These are phyloP conservation scores for Neocloeon triangulifer DNA, from an alignment of 1,140 invertebrate genomes.

Conservation along the genomic window DNA sequence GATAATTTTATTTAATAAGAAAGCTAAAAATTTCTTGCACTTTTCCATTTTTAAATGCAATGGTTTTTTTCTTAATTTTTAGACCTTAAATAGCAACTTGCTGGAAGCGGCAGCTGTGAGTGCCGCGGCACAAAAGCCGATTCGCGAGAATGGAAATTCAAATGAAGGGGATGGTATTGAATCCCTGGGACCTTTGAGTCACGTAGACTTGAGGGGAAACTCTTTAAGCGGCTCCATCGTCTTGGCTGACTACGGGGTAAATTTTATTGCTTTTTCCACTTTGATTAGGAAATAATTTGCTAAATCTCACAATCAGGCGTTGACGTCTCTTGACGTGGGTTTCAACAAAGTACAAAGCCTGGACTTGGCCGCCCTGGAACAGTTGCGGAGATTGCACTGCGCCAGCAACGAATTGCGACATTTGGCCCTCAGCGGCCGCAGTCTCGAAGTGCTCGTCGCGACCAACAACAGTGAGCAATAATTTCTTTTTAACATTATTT, in stretches of 20 bases:
- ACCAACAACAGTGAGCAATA: slow-evolving; percentile 54
- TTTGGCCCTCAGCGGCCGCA: slow-evolving; percentile 39
- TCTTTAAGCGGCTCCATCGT: slow-evolving; percentile 58
- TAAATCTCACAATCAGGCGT: slow-evolving; percentile 9
- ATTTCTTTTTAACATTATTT: too few species aligned
- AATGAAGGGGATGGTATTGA: too few species aligned
- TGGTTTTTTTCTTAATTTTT: slow-evolving; percentile 6
- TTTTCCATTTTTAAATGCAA: slow-evolving; percentile 3
- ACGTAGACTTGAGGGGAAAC: slow-evolving; percentile 48
- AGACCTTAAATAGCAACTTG: slow-evolving; percentile 15
- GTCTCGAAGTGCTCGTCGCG: slow-evolving; percentile 40
- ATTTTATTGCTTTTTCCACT: too few species aligned
- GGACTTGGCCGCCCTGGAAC: slow-evolving; percentile 41
- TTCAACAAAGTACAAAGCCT: slow-evolving; percentile 53
- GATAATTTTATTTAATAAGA: too few species aligned
- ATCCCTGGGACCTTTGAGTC: slow-evolving; percentile 36
- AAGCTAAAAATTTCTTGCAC: too few species aligned
- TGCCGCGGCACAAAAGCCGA: slow-evolving; percentile 18
- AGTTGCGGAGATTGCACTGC: slow-evolving; percentile 43
- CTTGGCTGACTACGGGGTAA: slow-evolving; percentile 60
- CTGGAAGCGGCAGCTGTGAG: slow-evolving; percentile 15
- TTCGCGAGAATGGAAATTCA: too few species aligned
- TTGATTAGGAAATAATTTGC: slow-evolving; percentile 31
- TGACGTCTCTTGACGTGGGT: slow-evolving; percentile 40
- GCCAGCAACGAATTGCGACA: slow-evolving; percentile 42